phyloP scores from a whole-genome alignment of 2,888 invertebrate genomes.

The Rhynchonema sp. region DNA sequence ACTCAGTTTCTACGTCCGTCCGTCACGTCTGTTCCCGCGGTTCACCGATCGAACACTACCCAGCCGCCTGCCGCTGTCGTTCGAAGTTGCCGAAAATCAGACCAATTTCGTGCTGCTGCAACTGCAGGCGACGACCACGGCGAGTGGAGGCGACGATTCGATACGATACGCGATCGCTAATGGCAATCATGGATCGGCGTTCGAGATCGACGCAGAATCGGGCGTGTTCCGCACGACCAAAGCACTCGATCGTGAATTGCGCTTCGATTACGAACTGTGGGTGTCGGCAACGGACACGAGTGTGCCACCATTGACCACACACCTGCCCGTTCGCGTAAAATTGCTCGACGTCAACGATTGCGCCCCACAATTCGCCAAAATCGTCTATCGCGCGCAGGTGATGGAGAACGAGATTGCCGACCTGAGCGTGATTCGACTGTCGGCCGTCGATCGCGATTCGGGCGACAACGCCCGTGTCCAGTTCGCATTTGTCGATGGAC shows the following conservation, averaged over 20 bases:
- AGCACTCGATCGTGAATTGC: slow-evolving; percentile 57
- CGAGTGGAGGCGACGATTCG: neutral
- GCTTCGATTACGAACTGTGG: slow-evolving; percentile 62
- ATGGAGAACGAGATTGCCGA: slow-evolving; percentile 57
- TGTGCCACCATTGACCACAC: slow-evolving; percentile 36
- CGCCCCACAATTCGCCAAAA: slow-evolving; percentile 65
- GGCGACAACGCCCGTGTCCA: neutral
- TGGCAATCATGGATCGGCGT: neutral
- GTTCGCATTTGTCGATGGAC: too few species aligned
- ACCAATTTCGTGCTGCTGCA: neutral
- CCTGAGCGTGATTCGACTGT: slow-evolving; percentile 29
- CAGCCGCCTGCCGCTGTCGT: neutral
- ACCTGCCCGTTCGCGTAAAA: slow-evolving; percentile 58
- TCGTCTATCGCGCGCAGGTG: slow-evolving; percentile 55
- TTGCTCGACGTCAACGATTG: slow-evolving; percentile 89
- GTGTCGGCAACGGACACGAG: slow-evolving; percentile 61
- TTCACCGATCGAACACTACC: neutral
- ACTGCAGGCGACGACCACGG: neutral
- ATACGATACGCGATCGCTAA: slow-evolving; percentile 4
- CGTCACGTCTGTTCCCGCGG: neutral
- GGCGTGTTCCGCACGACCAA: neutral
- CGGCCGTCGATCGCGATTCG: neutral
- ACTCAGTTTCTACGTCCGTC: neutral
- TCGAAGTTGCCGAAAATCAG: slow-evolving; percentile 2
- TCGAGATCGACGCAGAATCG: neutral